A percentile compares a stretch with the other conserved stretches of the same genome.
Evolutionary conservation across 2,888 invertebrate genomes (phyloP).

Genomic region (Aplocera efformata): DNA sequence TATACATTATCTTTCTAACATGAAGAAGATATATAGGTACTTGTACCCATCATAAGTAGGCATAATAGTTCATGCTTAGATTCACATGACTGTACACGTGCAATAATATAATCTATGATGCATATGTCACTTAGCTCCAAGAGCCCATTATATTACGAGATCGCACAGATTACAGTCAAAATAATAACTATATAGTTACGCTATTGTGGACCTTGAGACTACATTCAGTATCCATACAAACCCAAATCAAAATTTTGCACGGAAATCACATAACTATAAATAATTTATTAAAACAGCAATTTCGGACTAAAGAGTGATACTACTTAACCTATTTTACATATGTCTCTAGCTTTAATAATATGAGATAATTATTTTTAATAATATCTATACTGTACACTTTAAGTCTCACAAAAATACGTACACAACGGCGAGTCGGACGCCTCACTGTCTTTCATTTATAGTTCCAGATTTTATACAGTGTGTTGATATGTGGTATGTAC

Average conservation of each 20-base stretch:
- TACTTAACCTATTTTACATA: conserved; percentile 68
- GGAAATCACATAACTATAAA: conserved; percentile 45
- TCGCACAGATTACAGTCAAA: too few species aligned
- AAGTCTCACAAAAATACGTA: conserved; percentile 67
- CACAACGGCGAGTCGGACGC: conserved; percentile 45
- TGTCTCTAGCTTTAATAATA: conserved; percentile 43
- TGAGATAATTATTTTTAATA: conserved; percentile 67
- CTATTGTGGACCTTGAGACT: conserved; percentile 11
- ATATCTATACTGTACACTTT: conserved; percentile 76
- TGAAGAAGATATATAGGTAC: too few species aligned
- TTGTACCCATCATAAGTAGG: too few species aligned
- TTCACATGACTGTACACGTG: too few species aligned
- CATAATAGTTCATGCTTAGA: too few species aligned
- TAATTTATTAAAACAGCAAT: conserved; percentile 66
- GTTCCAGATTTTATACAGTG: conserved; percentile 55
- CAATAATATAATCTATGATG: too few species aligned
- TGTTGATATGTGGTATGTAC: conserved; percentile 75
- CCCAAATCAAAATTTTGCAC: conserved; percentile 15
- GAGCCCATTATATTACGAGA: too few species aligned
- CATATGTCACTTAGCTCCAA: too few species aligned
- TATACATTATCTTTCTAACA: too few species aligned
- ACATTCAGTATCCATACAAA: conserved; percentile 12
- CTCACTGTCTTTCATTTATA: conserved; percentile 57
- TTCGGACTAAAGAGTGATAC: conserved; percentile 73
- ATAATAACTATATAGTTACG: background rate